These are phyloP conservation scores for Ditylenchus weischeri DNA, from an alignment of 2,888 invertebrate species.

Conservation along the genomic window DNA sequence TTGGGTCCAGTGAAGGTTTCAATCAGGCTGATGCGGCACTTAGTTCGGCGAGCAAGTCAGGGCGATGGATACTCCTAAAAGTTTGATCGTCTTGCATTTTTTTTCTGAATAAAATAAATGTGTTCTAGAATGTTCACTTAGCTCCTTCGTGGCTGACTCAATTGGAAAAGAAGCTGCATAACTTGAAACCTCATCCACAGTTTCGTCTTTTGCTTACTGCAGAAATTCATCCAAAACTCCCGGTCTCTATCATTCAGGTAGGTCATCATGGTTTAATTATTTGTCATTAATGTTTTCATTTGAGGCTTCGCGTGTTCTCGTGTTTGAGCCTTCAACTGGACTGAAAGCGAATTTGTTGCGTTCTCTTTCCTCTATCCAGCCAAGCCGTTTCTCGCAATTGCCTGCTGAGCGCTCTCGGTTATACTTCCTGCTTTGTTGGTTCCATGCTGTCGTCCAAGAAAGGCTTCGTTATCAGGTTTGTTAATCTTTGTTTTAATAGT, in stretches of 20 bases:
- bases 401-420: conserved; percentile 91
- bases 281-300: conserved; percentile 7
- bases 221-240: conserved; percentile 94
- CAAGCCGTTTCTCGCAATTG: conserved; percentile 66
- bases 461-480: conserved; percentile 66
- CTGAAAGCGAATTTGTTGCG: conserved; percentile 88
- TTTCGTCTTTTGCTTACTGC: conserved; percentile 87
- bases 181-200: conserved; percentile 68
- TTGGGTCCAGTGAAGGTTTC: conserved; percentile 89
- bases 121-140: conserved; percentile 83
- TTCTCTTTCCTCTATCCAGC: conserved; percentile 80
- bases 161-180: conserved; percentile 95
- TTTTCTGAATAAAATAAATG: no score
- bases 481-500: conserved; percentile 55
- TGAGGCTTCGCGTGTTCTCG: conserved; percentile 86
- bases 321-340: conserved; percentile 95
- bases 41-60: conserved; percentile 92
- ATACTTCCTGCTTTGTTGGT: conserved; percentile 97
- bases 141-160: conserved; percentile 98
- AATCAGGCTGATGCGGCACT: conserved; percentile 69
- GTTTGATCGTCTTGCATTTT: no score
- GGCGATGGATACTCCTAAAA: conserved; percentile 90
- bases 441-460: conserved; percentile 98
- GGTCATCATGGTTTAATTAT: background rate
- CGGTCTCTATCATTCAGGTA: conserved; percentile 42